phyloP scores from a whole-genome alignment of 2,888 invertebrate species.

The Ferrisia virgata region DNA sequence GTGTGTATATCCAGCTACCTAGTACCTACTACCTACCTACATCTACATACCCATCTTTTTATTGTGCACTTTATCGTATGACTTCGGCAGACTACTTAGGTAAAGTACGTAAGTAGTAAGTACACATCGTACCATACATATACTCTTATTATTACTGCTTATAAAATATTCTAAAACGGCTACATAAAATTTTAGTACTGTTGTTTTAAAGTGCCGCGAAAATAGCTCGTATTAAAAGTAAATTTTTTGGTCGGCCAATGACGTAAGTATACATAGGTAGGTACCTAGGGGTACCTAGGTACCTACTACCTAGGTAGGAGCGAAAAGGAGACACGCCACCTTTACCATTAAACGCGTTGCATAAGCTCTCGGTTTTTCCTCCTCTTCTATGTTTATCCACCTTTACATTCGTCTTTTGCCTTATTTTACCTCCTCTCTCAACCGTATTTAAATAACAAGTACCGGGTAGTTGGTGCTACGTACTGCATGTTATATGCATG shows the following conservation, averaged over 20 bases:
- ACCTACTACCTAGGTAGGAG: background rate
- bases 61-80: slow-evolving; percentile 10
- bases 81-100: background rate
- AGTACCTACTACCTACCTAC: too few species aligned
- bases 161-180: background rate
- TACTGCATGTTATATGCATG: too few species aligned
- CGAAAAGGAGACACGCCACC: too few species aligned
- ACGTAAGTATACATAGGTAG: background rate
- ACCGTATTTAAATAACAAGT: too few species aligned
- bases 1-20: too few species aligned
- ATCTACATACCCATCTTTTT: background rate
- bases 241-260: background rate
- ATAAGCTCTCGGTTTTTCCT: too few species aligned
- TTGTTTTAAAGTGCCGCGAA: background rate
- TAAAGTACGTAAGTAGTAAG: background rate
- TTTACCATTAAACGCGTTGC: too few species aligned
- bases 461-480: too few species aligned
- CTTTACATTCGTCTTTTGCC: too few species aligned
- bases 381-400: too few species aligned
- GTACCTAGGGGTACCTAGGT: background rate
- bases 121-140: background rate
- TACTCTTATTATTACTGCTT: background rate
- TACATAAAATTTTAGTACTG: slow-evolving; percentile 6
- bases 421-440: too few species aligned
- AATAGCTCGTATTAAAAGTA: background rate